A percentile compares a stretch with the other conserved stretches of the same genome.
phyloP scores from a whole-genome alignment of 2,113 vertebrate genomes.

The Candoia aspera region DNA sequence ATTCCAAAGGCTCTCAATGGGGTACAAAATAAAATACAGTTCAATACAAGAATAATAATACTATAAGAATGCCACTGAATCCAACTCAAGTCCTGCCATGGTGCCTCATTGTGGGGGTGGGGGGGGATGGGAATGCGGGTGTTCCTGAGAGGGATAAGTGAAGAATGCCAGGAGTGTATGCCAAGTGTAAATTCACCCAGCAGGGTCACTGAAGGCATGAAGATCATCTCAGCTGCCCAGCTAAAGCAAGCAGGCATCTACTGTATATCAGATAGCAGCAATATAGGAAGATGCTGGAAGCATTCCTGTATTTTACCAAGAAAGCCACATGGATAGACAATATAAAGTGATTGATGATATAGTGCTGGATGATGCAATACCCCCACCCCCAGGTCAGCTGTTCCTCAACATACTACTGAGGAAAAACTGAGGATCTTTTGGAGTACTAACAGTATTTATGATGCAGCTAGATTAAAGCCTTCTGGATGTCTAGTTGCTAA shows the following conservation, averaged over 20 bases:
- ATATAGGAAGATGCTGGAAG: neutral
- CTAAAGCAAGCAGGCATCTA: neutral
- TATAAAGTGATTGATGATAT: neutral
- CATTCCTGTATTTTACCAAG: neutral
- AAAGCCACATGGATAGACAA: neutral
- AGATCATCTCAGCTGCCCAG: neutral
- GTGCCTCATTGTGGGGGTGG: neutral
- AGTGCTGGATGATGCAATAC: neutral
- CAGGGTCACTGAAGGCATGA: neutral
- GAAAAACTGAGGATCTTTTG: neutral
- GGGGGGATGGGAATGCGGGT: neutral
- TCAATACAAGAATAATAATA: neutral
- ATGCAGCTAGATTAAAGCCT: neutral
- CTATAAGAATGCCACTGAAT: neutral
- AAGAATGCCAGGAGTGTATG: neutral
- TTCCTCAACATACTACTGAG: neutral
- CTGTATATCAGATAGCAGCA: neutral
- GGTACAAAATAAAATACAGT: neutral
- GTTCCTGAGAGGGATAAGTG: neutral
- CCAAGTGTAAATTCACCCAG: neutral
- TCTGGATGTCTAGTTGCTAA: neutral
- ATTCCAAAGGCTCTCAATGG: neutral
- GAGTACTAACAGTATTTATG: neutral
- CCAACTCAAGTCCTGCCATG: neutral
- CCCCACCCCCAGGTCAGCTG: neutral